Conservation (phyloP, 2,888 invertebrate genomes). For the Tenthredo amoena region DNA sequence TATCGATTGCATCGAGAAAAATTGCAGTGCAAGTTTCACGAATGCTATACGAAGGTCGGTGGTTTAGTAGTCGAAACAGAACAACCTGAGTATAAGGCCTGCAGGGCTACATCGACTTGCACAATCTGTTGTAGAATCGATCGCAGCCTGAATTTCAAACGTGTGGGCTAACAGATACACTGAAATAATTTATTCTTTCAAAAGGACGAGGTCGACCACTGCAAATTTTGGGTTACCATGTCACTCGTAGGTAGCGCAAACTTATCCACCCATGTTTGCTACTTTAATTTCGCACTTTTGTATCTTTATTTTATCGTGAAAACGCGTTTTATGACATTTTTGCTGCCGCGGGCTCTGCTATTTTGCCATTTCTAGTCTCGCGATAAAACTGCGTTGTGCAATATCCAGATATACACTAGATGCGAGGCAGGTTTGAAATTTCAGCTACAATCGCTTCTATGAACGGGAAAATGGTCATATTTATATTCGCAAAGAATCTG, state of each 20-base stretch:
- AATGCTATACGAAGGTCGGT: neutral
- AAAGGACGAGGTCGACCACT: slow-evolving; percentile 37
- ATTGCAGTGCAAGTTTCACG: neutral
- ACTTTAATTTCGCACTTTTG: neutral
- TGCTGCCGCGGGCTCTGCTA: neutral
- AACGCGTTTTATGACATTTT: neutral
- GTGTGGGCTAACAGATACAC: neutral
- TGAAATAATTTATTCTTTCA: neutral
- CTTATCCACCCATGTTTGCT: neutral
- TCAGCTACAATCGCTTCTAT: neutral
- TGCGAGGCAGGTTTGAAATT: neutral
- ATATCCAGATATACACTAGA: neutral
- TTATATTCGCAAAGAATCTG: no score
- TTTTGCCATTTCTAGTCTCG: neutral
- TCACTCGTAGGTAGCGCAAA: neutral
- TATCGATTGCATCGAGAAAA: neutral
- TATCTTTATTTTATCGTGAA: neutral
- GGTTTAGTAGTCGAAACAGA: neutral
- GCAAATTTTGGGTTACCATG: slow-evolving; percentile 26
- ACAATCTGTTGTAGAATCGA: neutral
- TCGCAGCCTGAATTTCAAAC: slow-evolving; percentile 4
- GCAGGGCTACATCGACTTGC: neutral
- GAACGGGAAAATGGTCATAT: neutral
- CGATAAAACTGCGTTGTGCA: neutral
- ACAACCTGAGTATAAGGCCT: neutral